These are phyloP conservation scores for Melinaea menophilus DNA, from an alignment of 2,888 invertebrate genomes.

Conservation along the genomic window DNA sequence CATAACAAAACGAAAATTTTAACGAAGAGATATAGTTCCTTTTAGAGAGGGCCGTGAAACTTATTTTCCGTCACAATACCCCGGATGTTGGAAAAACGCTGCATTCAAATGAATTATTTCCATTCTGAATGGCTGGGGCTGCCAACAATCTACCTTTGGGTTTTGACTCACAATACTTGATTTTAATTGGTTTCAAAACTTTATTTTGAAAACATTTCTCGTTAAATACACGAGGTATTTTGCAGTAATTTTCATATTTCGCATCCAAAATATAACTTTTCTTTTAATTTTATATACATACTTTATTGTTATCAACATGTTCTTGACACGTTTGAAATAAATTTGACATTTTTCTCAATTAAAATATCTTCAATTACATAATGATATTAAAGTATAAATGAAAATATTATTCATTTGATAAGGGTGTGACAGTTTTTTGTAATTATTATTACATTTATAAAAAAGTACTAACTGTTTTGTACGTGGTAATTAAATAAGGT, in stretches of 20 bases:
- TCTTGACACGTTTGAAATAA: too few relatives aligned
- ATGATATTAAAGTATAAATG: too few relatives aligned
- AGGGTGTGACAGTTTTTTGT: too few relatives aligned
- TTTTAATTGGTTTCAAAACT: constrained; percentile 25
- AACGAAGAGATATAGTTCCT: background rate
- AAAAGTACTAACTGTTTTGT: too few relatives aligned
- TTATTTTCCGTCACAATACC: constrained; percentile 12
- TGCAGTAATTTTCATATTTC: background rate
- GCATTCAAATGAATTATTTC: constrained; percentile 16
- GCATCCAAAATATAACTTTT: background rate
- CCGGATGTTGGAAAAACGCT: constrained; percentile 10
- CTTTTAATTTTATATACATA: background rate
- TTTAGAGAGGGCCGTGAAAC: constrained; percentile 9
- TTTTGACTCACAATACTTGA: constrained; percentile 14
- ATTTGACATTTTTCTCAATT: too few relatives aligned
- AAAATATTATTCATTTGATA: too few relatives aligned
- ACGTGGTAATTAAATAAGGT: too few relatives aligned
- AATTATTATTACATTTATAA: too few relatives aligned
- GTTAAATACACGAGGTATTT: background rate
- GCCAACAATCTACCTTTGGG: constrained; percentile 4
- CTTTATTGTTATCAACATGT: too few relatives aligned
- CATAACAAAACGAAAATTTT: background rate
- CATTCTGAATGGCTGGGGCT: constrained; percentile 4
- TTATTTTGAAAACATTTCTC: background rate
- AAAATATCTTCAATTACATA: too few relatives aligned